Percentiles rank a stretch among this genome's conserved stretches.
Evolutionary conservation across 2,113 vertebrate species (phyloP).

Genomic region (Gnathonemus echidnorhynchus): DNA sequence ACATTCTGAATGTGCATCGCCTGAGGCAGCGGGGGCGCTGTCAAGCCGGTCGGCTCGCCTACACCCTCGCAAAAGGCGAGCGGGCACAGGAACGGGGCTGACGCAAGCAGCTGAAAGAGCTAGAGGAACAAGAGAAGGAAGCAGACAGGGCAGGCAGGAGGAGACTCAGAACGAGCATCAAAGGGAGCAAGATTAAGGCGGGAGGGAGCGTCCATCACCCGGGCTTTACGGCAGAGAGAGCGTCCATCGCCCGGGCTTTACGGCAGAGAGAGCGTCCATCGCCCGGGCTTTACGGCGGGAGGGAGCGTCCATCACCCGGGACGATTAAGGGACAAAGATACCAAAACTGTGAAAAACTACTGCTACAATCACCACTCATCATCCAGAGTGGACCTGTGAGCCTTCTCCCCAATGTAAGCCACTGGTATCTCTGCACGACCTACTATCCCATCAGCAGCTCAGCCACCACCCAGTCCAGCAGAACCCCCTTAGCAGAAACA

Average conservation of each 20-base stretch:
- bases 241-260: no score
- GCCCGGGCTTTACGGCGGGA: no score
- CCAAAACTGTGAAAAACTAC: not conserved
- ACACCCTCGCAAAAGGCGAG: not conserved
- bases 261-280: no score
- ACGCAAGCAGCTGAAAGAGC: not conserved
- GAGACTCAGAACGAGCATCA: not conserved
- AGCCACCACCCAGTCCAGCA: not conserved
- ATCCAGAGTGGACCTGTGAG: not conserved
- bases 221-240: no score
- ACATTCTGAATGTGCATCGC: not conserved
- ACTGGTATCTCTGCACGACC: not conserved
- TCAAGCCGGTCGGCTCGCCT: no score
- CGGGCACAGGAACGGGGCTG: not conserved
- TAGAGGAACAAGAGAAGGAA: not conserved
- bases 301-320: no score
- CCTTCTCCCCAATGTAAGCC: not conserved
- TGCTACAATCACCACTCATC: not conserved
- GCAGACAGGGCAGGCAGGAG: not conserved
- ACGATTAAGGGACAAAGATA: not conserved
- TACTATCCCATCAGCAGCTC: not conserved
- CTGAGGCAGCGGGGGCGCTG: not conserved
- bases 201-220: not conserved
- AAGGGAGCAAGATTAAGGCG: not conserved
- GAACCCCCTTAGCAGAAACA: not conserved